phyloP scores from a whole-genome alignment of 30 jellyfish, hydroid and myxozoan genomes.

The Aurelia sp. region DNA sequence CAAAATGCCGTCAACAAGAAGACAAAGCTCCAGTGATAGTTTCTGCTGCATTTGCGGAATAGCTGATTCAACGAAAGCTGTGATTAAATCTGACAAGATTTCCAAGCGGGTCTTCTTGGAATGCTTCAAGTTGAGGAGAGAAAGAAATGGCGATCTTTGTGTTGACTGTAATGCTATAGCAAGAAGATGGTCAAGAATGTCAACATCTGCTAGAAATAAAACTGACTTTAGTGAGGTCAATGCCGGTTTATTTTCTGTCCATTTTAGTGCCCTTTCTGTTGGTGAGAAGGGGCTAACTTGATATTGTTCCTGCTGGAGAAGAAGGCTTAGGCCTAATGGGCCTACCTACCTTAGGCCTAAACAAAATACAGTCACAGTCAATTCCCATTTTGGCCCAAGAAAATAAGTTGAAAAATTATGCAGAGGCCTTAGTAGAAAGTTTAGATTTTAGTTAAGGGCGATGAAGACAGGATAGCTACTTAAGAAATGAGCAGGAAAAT shows the following conservation, averaged over 20 bases:
- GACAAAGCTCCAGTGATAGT: slow-evolving; percentile 53
- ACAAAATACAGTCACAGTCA: too few species aligned
- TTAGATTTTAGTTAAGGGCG: too few species aligned
- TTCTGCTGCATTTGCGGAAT: slow-evolving; percentile 56
- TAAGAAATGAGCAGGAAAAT: too few species aligned
- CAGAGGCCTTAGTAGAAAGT: too few species aligned
- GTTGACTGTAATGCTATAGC: slow-evolving; percentile 37
- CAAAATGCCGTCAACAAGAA: slow-evolving; percentile 48
- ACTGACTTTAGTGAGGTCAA: slow-evolving; percentile 16
- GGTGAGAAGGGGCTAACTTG: slow-evolving; percentile 2
- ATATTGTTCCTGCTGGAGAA: too few species aligned
- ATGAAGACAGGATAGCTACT: too few species aligned
- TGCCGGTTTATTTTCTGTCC: neutral
- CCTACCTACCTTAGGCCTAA: too few species aligned
- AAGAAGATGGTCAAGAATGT: slow-evolving; percentile 19
- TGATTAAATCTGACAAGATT: neutral
- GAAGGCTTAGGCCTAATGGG: too few species aligned
- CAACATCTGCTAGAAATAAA: slow-evolving; percentile 11
- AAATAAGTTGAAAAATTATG: too few species aligned
- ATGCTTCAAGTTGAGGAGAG: slow-evolving; percentile 36
- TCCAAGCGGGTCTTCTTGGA: slow-evolving; percentile 23
- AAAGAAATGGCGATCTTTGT: slow-evolving; percentile 53
- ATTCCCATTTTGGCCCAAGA: too few species aligned
- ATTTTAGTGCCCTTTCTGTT: neutral
- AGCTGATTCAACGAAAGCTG: slow-evolving; percentile 18